Evolutionary conservation across 2,797 vertebrate genomes (phyloP).

Genomic region (Sebastes dallii): DNA sequence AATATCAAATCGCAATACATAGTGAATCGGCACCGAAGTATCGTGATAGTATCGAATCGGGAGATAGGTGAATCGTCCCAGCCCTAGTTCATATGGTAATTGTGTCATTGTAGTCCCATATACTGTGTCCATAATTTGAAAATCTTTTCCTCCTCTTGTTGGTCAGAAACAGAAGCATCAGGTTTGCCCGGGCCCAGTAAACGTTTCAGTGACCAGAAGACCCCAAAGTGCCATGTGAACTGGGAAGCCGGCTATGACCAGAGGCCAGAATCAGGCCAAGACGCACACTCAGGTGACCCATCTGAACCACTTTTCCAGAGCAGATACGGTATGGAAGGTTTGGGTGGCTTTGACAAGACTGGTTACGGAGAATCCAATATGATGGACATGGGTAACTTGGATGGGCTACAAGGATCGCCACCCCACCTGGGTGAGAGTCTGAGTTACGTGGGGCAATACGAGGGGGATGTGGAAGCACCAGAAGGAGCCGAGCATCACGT

Average conservation of each 20-base stretch:
- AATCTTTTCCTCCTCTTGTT: background rate
- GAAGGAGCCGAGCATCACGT: slow-evolving; percentile 59
- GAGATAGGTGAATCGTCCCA: too few species aligned
- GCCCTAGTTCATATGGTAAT: background rate
- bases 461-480: slow-evolving; percentile 54
- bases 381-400: slow-evolving; percentile 72
- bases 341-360: slow-evolving; percentile 69
- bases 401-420: slow-evolving; percentile 67
- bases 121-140: background rate
- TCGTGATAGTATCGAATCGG: too few species aligned
- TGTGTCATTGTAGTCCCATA: background rate
- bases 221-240: slow-evolving; percentile 70
- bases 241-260: slow-evolving; percentile 74
- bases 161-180: slow-evolving; percentile 61
- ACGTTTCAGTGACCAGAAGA: slow-evolving; percentile 69
- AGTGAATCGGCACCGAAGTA: too few species aligned
- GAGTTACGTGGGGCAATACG: slow-evolving; percentile 68
- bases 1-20: too few species aligned
- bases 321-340: slow-evolving; percentile 73
- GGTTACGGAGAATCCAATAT: slow-evolving; percentile 64
- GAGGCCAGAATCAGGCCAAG: slow-evolving; percentile 58
- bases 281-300: slow-evolving; percentile 50
- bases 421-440: slow-evolving; percentile 62
- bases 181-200: slow-evolving; percentile 69
- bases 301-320: slow-evolving; percentile 71